Conservation (phyloP, 2,113 vertebrate species). For the Megaceryle torquata region DNA sequence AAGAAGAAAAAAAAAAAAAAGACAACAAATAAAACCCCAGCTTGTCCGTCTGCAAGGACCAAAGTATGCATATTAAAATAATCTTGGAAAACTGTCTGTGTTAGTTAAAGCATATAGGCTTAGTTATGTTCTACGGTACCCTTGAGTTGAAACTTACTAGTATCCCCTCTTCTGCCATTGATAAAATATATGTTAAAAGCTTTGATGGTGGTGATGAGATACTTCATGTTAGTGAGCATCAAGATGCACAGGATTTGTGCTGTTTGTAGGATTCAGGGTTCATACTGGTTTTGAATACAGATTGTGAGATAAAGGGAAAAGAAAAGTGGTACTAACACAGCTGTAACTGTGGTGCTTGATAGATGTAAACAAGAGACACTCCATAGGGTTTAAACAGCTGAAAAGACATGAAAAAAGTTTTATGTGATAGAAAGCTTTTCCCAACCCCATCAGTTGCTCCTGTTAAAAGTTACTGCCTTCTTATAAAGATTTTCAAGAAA, state of each 20-base stretch:
- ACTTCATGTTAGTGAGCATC: neutral
- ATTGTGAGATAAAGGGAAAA: neutral
- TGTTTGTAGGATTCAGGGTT: neutral
- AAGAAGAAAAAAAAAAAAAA: neutral
- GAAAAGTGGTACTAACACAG: rapidly evolving
- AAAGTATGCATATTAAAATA: neutral
- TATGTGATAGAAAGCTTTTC: neutral
- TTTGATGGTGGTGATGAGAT: neutral
- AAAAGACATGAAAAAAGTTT: neutral
- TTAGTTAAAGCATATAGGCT: neutral
- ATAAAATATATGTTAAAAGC: neutral
- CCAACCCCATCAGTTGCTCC: neutral
- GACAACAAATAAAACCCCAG: neutral
- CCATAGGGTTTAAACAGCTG: neutral
- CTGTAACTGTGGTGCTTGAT: neutral
- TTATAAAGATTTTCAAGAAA: neutral
- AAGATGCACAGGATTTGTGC: neutral
- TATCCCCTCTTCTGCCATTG: neutral
- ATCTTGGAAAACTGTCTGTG: neutral
- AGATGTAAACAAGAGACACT: neutral
- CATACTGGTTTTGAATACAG: rapidly evolving
- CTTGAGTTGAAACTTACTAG: neutral
- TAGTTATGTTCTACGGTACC: neutral
- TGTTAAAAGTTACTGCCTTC: neutral
- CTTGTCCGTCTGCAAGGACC: neutral